Evolutionary conservation across 1,140 invertebrate species (phyloP).

Genomic region (Papilio xuthus): DNA sequence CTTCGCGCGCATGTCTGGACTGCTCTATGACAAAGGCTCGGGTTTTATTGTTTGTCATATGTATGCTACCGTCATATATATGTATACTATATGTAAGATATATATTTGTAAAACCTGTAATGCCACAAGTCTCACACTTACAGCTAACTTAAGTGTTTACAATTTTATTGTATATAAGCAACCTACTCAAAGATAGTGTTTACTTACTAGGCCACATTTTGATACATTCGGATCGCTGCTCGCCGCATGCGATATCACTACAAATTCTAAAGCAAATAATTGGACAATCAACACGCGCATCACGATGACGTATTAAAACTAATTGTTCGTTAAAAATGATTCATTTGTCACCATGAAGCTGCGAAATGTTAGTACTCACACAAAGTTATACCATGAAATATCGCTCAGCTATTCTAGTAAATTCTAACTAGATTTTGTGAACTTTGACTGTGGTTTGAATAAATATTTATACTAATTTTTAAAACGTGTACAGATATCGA

Average conservation of each 20-base stretch:
- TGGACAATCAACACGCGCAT: not conserved
- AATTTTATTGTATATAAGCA: too few relatives aligned
- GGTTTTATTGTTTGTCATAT: not conserved
- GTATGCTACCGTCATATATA: not conserved
- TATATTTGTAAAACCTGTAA: too few relatives aligned
- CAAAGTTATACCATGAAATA: not conserved
- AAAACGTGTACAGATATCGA: too few relatives aligned
- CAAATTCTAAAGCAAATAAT: not conserved
- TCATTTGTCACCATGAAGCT: not conserved
- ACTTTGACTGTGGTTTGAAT: not conserved
- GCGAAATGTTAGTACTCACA: not conserved
- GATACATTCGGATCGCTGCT: too few relatives aligned
- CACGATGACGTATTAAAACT: constrained; percentile 12
- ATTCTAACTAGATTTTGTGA: not conserved
- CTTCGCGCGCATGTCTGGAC: not conserved
- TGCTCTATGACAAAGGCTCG: not conserved
- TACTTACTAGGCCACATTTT: too few relatives aligned
- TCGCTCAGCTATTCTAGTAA: not conserved
- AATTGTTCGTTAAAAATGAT: constrained; percentile 25
- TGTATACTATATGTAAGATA: not conserved
- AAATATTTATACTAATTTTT: too few relatives aligned
- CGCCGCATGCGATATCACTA: not conserved
- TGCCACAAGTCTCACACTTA: too few relatives aligned
- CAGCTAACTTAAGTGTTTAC: too few relatives aligned
- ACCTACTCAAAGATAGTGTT: too few relatives aligned